These are phyloP conservation scores for Malthinus flaveolus DNA, from an alignment of 2,888 invertebrate genomes.

Conservation along the genomic window DNA sequence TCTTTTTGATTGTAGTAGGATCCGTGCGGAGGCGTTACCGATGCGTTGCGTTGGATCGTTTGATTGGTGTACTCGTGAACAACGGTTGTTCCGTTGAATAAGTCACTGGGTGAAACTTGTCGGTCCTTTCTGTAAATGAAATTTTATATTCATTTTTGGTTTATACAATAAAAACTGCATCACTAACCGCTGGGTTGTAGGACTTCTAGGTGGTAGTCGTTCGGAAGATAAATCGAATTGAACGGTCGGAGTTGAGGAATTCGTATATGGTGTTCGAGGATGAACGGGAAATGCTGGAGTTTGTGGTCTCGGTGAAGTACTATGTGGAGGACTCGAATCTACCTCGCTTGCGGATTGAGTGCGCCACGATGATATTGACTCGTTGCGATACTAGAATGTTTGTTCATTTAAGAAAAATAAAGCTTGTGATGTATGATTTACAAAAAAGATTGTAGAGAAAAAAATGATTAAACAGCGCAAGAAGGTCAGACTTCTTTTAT, in stretches of 20 bases:
- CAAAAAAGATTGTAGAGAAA: neutral
- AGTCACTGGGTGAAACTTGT: constrained; percentile 56
- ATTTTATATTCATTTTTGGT: neutral
- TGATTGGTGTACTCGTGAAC: constrained; percentile 48
- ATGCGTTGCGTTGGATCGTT: constrained; percentile 50
- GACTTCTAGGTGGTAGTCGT: constrained; percentile 81
- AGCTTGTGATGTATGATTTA: neutral
- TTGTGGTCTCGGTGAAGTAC: constrained; percentile 70
- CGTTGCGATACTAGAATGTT: constrained; percentile 60
- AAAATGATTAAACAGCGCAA: constrained; percentile 19
- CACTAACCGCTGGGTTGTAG: constrained; percentile 68
- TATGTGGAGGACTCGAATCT: constrained; percentile 59
- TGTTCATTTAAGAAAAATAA: constrained; percentile 12
- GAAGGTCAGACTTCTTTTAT: neutral
- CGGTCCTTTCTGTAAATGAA: constrained; percentile 61
- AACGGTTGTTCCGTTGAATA: constrained; percentile 44
- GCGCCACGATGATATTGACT: constrained; percentile 71
- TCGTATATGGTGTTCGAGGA: constrained; percentile 85
- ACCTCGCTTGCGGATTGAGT: constrained; percentile 60
- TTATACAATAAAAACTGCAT: neutral
- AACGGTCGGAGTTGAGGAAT: constrained; percentile 68
- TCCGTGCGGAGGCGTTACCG: constrained; percentile 50
- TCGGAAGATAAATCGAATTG: constrained; percentile 58
- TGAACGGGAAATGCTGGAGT: constrained; percentile 94
- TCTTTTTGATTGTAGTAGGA: constrained; percentile 48